These are phyloP conservation scores for Chrysochloris asiatica DNA, from an alignment of 2,113 vertebrate species.

Conservation along the genomic window DNA sequence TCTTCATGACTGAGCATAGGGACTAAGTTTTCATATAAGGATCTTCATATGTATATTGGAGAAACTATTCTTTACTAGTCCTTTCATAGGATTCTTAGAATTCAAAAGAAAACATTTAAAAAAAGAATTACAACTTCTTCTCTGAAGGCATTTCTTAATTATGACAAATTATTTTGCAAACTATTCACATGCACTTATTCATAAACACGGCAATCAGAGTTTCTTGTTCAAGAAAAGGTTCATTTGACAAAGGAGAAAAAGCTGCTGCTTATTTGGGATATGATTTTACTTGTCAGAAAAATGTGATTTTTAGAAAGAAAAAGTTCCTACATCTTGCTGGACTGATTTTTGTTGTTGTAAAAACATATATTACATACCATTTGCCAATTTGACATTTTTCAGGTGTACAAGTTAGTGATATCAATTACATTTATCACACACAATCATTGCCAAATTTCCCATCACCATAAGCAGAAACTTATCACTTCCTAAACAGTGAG, in stretches of 20 bases:
- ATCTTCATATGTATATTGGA: background rate
- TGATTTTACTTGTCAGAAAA: constrained; percentile 32
- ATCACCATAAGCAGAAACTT: background rate
- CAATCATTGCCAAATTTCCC: background rate
- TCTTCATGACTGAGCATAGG: background rate
- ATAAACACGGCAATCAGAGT: background rate
- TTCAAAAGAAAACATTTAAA: background rate
- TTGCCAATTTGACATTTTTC: background rate
- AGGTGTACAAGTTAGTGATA: background rate
- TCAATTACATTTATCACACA: background rate
- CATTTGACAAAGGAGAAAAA: background rate
- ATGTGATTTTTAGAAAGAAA: background rate
- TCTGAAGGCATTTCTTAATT: constrained; percentile 14
- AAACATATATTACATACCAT: background rate
- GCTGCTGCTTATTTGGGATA: background rate
- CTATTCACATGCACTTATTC: too few relatives aligned
- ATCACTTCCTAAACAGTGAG: background rate
- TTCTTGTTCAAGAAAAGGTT: background rate
- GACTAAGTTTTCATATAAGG: background rate
- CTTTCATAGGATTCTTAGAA: background rate
- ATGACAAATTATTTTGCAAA: background rate
- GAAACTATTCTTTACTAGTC: background rate
- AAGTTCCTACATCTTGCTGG: background rate
- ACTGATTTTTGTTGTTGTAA: background rate
- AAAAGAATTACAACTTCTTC: background rate